Conservation (phyloP, 2,113 vertebrate genomes). For the Bufo gargarizans region DNA sequence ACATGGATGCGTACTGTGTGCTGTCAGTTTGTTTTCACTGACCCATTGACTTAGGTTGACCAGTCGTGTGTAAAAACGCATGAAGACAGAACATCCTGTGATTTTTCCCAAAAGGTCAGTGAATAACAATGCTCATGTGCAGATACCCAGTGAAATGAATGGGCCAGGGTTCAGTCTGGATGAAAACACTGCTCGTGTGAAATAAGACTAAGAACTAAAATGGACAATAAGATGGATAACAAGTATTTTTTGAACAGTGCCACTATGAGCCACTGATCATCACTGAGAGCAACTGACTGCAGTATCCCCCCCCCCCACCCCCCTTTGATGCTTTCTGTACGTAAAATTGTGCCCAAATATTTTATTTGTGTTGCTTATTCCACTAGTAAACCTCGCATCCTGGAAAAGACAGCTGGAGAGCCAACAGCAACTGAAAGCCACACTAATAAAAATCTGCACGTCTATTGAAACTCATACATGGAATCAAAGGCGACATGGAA, state of each 20-base stretch:
- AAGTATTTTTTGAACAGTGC: background rate
- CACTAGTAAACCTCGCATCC: background rate
- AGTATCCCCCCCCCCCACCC: background rate
- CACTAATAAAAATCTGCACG: constrained; percentile 32
- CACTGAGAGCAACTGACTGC: background rate
- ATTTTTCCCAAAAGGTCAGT: no score
- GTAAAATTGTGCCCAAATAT: constrained; percentile 6
- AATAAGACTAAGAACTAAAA: background rate
- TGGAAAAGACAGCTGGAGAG: constrained; percentile 31
- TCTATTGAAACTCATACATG: constrained; percentile 45
- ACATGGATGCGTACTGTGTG: no score
- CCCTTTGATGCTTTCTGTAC: background rate
- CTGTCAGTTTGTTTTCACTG: no score
- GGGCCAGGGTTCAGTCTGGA: no score
- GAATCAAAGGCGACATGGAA: constrained; percentile 42
- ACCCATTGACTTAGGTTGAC: no score
- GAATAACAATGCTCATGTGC: no score
- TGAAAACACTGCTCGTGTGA: no score
- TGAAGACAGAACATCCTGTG: no score
- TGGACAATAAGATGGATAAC: background rate
- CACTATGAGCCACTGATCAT: background rate
- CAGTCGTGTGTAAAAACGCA: no score
- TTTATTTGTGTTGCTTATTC: constrained; percentile 19
- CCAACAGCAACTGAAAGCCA: constrained; percentile 43
- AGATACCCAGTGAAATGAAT: no score